Percentiles rank a stretch among this genome's conserved stretches.
These are phyloP conservation scores for Drosophila pseudoananassae DNA, from an alignment of 1,140 invertebrate genomes.

Conservation along the genomic window DNA sequence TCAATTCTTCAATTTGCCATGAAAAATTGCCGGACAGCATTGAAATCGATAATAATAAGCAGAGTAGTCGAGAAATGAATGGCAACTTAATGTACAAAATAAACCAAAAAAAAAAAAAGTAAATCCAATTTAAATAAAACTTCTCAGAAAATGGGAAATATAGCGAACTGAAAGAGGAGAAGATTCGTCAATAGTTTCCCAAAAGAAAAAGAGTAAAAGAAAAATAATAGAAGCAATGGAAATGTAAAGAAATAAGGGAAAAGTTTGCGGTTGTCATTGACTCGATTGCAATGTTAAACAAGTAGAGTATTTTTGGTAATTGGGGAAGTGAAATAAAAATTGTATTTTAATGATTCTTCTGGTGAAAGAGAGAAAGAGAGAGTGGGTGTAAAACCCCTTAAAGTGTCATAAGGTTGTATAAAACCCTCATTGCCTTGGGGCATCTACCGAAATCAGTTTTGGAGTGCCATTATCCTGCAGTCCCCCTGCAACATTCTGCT, in stretches of 20 bases:
- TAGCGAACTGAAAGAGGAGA: conserved; percentile 16
- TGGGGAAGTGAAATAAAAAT: background rate
- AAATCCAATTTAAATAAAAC: conserved; percentile 66
- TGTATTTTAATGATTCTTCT: background rate
- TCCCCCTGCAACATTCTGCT: conserved; percentile 34
- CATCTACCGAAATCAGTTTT: conserved; percentile 37
- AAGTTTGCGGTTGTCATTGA: conserved; percentile 58
- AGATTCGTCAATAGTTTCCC: conserved; percentile 35
- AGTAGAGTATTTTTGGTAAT: conserved; percentile 9
- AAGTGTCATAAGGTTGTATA: conserved; percentile 14
- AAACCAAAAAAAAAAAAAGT: conserved; percentile 19
- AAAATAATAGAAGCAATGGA: conserved; percentile 5
- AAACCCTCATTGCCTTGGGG: conserved; percentile 15
- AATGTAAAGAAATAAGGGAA: conserved; percentile 29
- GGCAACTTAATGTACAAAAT: conserved; percentile 43
- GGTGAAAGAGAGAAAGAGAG: background rate
- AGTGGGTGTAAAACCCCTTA: background rate
- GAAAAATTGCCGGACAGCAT: conserved; percentile 41
- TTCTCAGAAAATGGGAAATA: conserved; percentile 41
- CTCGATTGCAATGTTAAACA: conserved; percentile 39
- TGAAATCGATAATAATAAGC: conserved; percentile 57
- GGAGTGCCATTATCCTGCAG: conserved; percentile 26
- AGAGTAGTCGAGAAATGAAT: conserved; percentile 33
- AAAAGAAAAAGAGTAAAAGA: background rate
- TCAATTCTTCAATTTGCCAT: conserved; percentile 43